Conservation (phyloP, 2,888 invertebrate genomes). For the Drosophila robusta region DNA sequence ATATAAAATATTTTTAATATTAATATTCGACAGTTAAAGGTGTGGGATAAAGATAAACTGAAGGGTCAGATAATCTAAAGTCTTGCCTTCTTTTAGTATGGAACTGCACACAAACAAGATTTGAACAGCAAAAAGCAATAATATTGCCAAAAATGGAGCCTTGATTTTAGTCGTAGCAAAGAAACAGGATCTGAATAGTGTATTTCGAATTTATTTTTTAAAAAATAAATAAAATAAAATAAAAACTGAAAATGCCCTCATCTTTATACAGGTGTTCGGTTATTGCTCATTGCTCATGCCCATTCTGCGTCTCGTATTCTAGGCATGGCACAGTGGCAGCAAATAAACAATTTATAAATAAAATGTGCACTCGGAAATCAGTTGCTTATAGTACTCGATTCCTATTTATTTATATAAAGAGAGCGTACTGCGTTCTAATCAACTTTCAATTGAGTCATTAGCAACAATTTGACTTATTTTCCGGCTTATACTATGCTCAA, state of each 20-base stretch:
- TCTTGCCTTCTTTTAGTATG: no score
- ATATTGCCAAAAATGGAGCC: no score
- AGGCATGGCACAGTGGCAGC: neutral
- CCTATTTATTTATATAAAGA: slow-evolving; percentile 1
- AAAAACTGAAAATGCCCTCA: slow-evolving; percentile 1
- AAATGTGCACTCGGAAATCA: slow-evolving; percentile 7
- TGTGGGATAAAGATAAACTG: no score
- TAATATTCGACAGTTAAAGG: no score
- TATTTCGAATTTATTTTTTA: neutral
- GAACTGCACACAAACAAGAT: no score
- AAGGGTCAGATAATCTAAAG: no score
- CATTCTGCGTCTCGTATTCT: neutral
- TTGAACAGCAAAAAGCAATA: no score
- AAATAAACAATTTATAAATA: slow-evolving; percentile 15
- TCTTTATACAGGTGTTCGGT: slow-evolving; percentile 18
- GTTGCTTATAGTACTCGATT: neutral
- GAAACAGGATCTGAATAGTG: no score
- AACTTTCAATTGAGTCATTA: slow-evolving; percentile 49
- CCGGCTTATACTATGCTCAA: slow-evolving; percentile 41
- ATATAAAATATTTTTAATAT: no score
- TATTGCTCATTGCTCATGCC: neutral
- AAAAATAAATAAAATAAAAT: no score
- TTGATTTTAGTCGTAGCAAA: no score
- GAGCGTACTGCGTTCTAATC: slow-evolving; percentile 45
- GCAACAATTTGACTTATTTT: slow-evolving; percentile 33